These are phyloP conservation scores for Cololabis saira DNA, from an alignment of 2,113 vertebrate genomes.

Conservation along the genomic window DNA sequence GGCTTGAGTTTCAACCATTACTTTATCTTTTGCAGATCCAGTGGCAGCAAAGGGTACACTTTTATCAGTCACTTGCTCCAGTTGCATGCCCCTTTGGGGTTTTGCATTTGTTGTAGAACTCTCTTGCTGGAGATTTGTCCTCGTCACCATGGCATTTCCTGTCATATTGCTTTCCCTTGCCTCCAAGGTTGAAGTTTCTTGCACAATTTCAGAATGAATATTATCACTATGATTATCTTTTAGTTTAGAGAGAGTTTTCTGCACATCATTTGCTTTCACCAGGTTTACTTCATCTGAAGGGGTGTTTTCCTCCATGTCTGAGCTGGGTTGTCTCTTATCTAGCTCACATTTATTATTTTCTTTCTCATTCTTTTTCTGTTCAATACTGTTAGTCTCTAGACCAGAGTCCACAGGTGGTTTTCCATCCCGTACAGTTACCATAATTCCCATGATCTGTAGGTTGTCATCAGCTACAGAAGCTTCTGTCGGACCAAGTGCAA, in stretches of 20 bases:
- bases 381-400: constrained; percentile 7
- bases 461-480: constrained; percentile 26
- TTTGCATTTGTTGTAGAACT: constrained; percentile 15
- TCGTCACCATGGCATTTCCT: constrained; percentile 24
- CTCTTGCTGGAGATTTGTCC: constrained; percentile 4
- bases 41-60: no score
- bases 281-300: constrained; percentile 13
- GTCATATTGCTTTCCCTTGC: constrained; percentile 14
- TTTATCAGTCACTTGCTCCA: constrained; percentile 14
- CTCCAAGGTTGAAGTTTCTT: constrained; percentile 26
- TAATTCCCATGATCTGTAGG: constrained; percentile 70
- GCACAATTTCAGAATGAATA: constrained; percentile 16
- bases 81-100: constrained; percentile 32
- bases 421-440: constrained; percentile 66
- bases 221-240: constrained; percentile 9
- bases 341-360: constrained; percentile 16
- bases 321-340: constrained; percentile 6
- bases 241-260: constrained; percentile 1
- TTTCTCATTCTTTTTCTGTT: constrained; percentile 11
- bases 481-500: constrained; percentile 31
- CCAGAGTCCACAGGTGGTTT: not conserved
- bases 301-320: constrained; percentile 23
- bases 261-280: not conserved
- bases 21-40: constrained; percentile 59
- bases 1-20: constrained; percentile 50